Base-by-base conservation (phyloP, 2,888 invertebrate species). In the Patella caerulea region DNA sequence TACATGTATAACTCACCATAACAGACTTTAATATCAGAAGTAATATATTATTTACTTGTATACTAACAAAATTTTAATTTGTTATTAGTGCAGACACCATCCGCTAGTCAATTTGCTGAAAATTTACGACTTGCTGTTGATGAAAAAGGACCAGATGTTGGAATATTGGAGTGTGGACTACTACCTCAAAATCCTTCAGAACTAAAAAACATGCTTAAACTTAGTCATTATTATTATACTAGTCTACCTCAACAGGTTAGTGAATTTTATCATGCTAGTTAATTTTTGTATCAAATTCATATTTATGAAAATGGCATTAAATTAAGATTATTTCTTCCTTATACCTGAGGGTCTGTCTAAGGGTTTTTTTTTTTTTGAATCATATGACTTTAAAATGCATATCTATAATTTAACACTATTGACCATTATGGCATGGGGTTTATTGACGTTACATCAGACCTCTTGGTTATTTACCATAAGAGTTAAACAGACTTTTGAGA, bases 221-320 rank as follows among this genome's bases (percentile, higher is more conserved):
- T 85, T 74, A 86, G 86, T 56, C 84, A 87, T 76, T 88, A 85
- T 78, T 82, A 86, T 73, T 85, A 82, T 59, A 78, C 82, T 56
- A 83, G 80, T 77, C 82, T 88, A 34, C 86, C 87, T 45, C 81
- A 79, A 75, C 88, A 88, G 86, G 89, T 89, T 78, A 56, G 19
- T 65, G 45, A 45, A 45, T 45, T 9, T 45, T 45, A 45, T 45
- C 45, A 45, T 45, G 1, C 9, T 45, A 45, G 45, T 45, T 45
- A 34, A 34, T 34, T 34, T 34, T 34, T 4, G 34, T 34, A 34
- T 34, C 4, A 34, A 34, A 34, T 34, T 34, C 5, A 34, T 34
- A 34, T 34, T 34, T 34, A 34, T 34, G 34, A 34, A 34, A 34
- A 34, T 34, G 34, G 4, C 34, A 34, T 34, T 34, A 34, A 34